Base-by-base conservation (phyloP, 2,797 vertebrate species). In the Distichodus sexfasciatus region DNA sequence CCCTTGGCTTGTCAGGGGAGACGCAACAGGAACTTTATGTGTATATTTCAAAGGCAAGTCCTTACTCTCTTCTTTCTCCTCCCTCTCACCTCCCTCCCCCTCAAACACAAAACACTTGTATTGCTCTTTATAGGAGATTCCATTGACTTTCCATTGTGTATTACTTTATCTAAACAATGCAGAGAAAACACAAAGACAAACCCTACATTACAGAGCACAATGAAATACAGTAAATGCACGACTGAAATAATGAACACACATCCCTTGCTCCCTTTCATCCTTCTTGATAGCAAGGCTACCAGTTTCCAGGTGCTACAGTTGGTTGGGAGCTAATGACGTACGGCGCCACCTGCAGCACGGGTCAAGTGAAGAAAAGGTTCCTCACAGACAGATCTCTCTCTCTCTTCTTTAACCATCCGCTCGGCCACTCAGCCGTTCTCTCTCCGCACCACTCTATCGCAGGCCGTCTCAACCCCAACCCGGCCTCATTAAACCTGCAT, bases 401-500 rank as follows among this genome's bases (percentile, higher is more conserved):
- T 12, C 23, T 48, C 47, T 6, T 28, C 11, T 6, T 26, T 50
- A 26, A 35, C 6, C 23, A 26, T 23, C 23, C 24, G 14, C 6
- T 9, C 5, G 8, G 29, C 24, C 41, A 50, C 51, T 47, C 36
- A 19, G 41, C 23, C 19, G 6, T 31, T 0, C 10, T 23, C 9
- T 44, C 40, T 40, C 33, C 9, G 40, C 51, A 29, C 35, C 38
- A 44, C 21, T 44, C 40, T 17, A 3, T 35, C 17, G 3, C 24
- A 41, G 40, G 24, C 23, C 31, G 7, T 43, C 21, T 31, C n/a
- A n/a, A n/a, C n/a, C n/a, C n/a, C n/a, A 19, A 3, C 29, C 9
- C 23, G 47, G 33, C 15, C 50, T 67, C 35, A 71, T 71, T 69
- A 57, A 76, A 66, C 24, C 31, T n/a, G 48, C 53, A 70, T 79